Conservation (phyloP, 1,140 invertebrate genomes). For the Phymorhynchus buccinoides region DNA sequence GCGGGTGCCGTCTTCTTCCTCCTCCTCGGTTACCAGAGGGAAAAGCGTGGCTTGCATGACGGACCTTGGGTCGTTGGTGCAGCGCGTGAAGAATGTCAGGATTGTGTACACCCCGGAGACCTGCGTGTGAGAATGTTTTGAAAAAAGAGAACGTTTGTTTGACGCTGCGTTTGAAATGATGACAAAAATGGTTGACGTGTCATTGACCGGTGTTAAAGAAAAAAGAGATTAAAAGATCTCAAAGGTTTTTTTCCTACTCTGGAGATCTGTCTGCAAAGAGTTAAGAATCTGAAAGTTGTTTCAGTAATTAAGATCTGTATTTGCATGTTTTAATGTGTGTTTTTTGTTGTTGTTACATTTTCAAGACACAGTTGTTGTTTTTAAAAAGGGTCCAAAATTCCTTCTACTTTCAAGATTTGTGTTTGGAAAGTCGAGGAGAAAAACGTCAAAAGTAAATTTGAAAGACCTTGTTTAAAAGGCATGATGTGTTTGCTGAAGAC, state of each 20-base stretch:
- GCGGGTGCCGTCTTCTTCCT: too few relatives aligned
- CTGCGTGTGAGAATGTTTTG: constrained; percentile 45
- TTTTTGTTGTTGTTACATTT: too few relatives aligned
- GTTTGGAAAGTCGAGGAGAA: too few relatives aligned
- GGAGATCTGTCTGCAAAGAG: neutral
- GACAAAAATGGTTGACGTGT: neutral
- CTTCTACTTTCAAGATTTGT: too few relatives aligned
- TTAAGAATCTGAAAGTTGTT: neutral
- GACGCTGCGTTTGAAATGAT: too few relatives aligned
- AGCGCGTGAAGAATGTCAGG: constrained; percentile 59
- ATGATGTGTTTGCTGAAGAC: too few relatives aligned
- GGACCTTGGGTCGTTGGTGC: constrained; percentile 54
- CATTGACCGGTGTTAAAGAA: neutral
- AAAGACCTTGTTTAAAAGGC: too few relatives aligned
- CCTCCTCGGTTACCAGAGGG: too few relatives aligned
- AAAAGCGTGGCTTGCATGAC: constrained; percentile 51
- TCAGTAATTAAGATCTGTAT: neutral
- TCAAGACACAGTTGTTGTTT: too few relatives aligned
- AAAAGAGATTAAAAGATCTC: neutral
- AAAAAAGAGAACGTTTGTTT: neutral
- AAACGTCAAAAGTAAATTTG: too few relatives aligned
- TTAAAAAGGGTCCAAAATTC: too few relatives aligned
- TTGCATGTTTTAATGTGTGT: neutral
- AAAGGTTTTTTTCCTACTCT: neutral
- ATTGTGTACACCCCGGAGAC: constrained; percentile 60